A percentile compares a stretch with the other conserved stretches of the same genome.
Evolutionary conservation across 2,888 invertebrate genomes (phyloP).

Genomic region (Scrobipalpa costella): DNA sequence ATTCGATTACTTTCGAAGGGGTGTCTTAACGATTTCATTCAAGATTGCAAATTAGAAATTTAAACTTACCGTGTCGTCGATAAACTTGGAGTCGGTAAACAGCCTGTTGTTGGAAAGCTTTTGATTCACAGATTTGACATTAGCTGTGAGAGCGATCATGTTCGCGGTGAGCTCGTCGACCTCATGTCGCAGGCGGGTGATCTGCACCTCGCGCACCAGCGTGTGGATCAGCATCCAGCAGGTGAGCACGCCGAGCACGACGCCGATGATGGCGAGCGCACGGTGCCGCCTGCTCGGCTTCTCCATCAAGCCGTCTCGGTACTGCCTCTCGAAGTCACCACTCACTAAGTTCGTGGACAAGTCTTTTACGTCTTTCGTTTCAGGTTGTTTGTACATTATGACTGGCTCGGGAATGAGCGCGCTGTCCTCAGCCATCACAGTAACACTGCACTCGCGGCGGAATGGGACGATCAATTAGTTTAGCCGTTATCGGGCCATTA

Average conservation of each 20-base stretch:
- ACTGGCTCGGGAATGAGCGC: constrained; percentile 62
- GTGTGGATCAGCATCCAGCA: constrained; percentile 63
- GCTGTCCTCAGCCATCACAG: constrained; percentile 71
- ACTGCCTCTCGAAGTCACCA: constrained; percentile 71
- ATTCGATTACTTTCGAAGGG: constrained; percentile 23
- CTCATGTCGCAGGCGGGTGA: constrained; percentile 58
- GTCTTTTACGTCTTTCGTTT: constrained; percentile 64
- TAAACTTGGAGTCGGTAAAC: constrained; percentile 60
- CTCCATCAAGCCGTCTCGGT: constrained; percentile 52
- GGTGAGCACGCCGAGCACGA: constrained; percentile 51
- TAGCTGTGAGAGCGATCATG: constrained; percentile 63
- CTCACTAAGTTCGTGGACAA: constrained; percentile 73
- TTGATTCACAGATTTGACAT: constrained; percentile 62
- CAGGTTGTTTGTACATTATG: constrained; percentile 67
- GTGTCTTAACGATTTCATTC: neutral
- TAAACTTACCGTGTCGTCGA: constrained; percentile 70
- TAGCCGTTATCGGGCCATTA: constrained; percentile 63
- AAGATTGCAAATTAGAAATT: neutral
- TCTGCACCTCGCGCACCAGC: constrained; percentile 63
- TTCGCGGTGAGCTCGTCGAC: constrained; percentile 67
- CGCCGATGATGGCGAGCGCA: constrained; percentile 42
- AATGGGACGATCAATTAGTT: constrained; percentile 46
- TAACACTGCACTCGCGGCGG: constrained; percentile 57
- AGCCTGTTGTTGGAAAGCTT: constrained; percentile 63
- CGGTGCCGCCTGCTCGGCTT: constrained; percentile 50